Evolutionary conservation across 35 echinoderm and acorn worm species (phyloP), one percentile per base, ranked within the genome.

Genomic region (Acanthaster planci): DNA sequence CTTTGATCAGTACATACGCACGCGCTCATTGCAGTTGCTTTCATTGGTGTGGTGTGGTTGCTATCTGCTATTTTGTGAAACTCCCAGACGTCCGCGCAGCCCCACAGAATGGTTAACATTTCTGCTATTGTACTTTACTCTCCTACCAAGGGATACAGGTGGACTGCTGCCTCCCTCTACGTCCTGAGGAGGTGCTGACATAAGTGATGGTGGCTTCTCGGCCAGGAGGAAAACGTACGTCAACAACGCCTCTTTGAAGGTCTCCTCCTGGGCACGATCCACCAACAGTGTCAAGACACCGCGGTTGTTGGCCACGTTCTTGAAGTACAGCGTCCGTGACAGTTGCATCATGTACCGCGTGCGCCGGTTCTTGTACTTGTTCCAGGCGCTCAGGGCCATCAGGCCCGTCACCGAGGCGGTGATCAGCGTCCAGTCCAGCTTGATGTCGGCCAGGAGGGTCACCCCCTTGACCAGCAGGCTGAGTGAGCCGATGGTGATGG

Each of bases 281-380:
- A 99, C 96, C 22, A 99, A 81, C 15, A 99, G 55, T 0, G 89
- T 89, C 78, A 99, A 37, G 7, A 99, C 52, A 12, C 96, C 96
- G 21, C 91, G 78, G 51, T 99, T 99, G 58, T 99, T 99, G 40
- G 96, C 96, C n/a, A 99, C 86, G 44, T 99, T 99, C 92, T 99
- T 94, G 83, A 85, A 99, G 77, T 92, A 99, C 83, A 99, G 76
- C 27, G 92, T 99, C 55, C 84, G 80, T 14, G 92, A 94, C 26
- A 99, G 81, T 54, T 99, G 84, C 82, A 90, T 93, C 58, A 99
- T 82, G 67, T 94, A 99, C 9, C 83, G 78, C 1, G 85, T 90
- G 18, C 92, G 93, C 31, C 96, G 84, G 35, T 99, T 99, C 89
- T 99, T 99, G 89, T 99, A 99, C 37, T 89, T 99, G 81, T 93